phyloP scores from a whole-genome alignment of 2,888 invertebrate species.

The Rhagonycha fulva region DNA sequence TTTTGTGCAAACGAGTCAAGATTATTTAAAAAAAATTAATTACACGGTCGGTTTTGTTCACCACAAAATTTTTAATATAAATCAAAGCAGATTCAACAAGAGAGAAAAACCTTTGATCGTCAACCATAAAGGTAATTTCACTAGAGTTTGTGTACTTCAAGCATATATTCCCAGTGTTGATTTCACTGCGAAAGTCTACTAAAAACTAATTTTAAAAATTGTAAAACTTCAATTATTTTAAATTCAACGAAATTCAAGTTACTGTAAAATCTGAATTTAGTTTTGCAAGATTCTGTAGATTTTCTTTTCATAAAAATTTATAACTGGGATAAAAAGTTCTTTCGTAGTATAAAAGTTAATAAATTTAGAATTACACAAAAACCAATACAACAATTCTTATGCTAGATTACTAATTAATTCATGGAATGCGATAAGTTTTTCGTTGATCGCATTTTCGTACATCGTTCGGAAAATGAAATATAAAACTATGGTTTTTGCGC shows the following conservation, averaged over 20 bases:
- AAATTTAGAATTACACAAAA: background rate
- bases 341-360: background rate
- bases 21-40: background rate
- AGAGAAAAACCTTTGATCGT: background rate
- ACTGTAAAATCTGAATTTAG: background rate
- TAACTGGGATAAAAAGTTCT: background rate
- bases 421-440: background rate
- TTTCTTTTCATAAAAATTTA: background rate
- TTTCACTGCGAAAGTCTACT: background rate
- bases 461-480: background rate
- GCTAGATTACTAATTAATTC: background rate
- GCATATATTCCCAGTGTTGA: background rate
- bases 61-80: background rate
- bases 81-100: background rate
- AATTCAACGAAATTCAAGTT: background rate
- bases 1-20: background rate
- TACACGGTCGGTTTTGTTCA: background rate
- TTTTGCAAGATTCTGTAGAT: background rate
- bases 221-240: background rate
- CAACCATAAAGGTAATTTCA: background rate
- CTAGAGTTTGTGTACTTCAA: background rate
- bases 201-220: background rate
- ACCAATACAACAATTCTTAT: background rate
- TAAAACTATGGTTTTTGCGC: background rate
- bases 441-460: background rate